These are phyloP conservation scores for Rhincodon typus DNA, from an alignment of 2,797 vertebrate genomes.

Conservation along the genomic window DNA sequence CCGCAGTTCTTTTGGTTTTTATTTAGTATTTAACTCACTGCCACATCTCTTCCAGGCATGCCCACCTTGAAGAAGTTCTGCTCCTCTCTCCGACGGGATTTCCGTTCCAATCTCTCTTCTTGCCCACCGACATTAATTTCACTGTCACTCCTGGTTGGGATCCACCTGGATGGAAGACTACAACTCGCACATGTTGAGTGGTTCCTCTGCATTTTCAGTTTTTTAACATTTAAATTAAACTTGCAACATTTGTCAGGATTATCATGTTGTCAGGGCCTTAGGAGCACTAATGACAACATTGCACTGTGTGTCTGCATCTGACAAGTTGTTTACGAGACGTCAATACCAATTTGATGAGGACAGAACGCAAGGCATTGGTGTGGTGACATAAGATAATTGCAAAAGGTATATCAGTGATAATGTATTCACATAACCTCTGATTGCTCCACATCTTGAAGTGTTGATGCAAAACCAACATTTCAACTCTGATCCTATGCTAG, in stretches of 20 bases:
- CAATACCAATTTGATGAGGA: neutral
- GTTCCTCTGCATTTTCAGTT: neutral
- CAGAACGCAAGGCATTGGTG: neutral
- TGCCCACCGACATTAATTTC: no score
- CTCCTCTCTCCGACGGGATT: no score
- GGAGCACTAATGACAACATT: neutral
- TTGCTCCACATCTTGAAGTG: neutral
- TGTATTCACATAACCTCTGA: neutral
- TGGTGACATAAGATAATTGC: neutral
- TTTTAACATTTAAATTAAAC: neutral
- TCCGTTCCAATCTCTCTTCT: no score
- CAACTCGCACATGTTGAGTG: neutral
- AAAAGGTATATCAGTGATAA: neutral
- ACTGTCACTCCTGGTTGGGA: no score
- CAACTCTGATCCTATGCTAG: neutral
- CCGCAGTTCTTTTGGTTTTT: no score
- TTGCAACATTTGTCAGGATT: neutral
- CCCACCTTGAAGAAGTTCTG: no score
- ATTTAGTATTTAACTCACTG: no score
- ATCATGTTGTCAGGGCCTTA: no score
- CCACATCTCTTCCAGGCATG: no score
- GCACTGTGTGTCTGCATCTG: neutral
- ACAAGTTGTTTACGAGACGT: slow-evolving; percentile 9
- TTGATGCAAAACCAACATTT: neutral
- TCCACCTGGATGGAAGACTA: neutral